These are phyloP conservation scores for Gobio gobio DNA, from an alignment of 2,113 vertebrate genomes.

Conservation along the genomic window DNA sequence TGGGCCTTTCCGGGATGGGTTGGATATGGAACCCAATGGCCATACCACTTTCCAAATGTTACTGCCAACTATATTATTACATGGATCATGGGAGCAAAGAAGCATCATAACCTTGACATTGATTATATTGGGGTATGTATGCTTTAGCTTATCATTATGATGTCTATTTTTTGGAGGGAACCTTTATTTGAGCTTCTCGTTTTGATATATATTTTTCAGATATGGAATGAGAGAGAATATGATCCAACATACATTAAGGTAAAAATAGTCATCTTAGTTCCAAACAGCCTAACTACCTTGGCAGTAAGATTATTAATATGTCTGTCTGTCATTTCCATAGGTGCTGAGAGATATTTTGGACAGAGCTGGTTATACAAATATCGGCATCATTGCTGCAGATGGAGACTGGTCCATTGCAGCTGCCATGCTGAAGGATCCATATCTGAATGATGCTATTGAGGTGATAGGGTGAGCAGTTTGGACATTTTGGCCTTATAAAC, in stretches of 20 bases:
- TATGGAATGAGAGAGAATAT: constrained; percentile 93
- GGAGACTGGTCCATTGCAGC: constrained; percentile 81
- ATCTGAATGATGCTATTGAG: constrained; percentile 82
- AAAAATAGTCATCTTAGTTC: constrained; percentile 28
- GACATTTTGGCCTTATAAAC: neutral
- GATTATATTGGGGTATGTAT: constrained; percentile 92
- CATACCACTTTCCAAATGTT: constrained; percentile 86
- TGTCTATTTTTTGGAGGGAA: neutral
- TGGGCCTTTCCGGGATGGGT: constrained; percentile 97
- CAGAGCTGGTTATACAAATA: constrained; percentile 76
- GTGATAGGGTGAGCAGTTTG: constrained; percentile 83
- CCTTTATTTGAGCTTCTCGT: neutral
- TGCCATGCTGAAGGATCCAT: constrained; percentile 78
- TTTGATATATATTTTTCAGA: constrained; percentile 73
- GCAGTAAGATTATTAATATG: neutral
- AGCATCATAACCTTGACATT: constrained; percentile 90
- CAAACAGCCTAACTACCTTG: neutral
- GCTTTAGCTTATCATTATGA: neutral
- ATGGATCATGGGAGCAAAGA: constrained; percentile 93
- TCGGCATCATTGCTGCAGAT: constrained; percentile 87
- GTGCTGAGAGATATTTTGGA: constrained; percentile 85
- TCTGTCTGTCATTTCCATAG: constrained; percentile 70
- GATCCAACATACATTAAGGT: constrained; percentile 93
- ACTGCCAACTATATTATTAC: constrained; percentile 88
- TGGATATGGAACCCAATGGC: constrained; percentile 87